Conservation (phyloP, 2,888 invertebrate genomes). For the Ceratothoa steindachneri region DNA sequence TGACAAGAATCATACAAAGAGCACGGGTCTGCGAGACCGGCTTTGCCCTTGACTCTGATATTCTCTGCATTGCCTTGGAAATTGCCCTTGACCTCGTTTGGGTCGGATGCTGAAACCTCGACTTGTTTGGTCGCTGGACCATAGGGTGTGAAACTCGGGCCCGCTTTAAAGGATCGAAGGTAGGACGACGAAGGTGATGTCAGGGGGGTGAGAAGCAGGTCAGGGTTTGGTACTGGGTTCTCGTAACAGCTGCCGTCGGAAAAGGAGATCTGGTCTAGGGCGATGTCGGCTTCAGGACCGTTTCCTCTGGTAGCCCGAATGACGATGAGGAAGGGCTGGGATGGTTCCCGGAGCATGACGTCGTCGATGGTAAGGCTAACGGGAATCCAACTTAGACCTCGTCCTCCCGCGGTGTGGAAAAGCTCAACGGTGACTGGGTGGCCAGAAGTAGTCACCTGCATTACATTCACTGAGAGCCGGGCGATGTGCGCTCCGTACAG, state of each 20-base stretch:
- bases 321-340: constrained; percentile 25
- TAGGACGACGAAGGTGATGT: constrained; percentile 16
- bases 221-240: not conserved
- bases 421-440: constrained; percentile 4
- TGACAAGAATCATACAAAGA: not conserved
- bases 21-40: not conserved
- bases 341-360: constrained; percentile 20
- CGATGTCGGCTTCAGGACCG: constrained; percentile 39
- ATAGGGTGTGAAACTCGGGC: not conserved
- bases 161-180: not conserved
- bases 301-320: constrained; percentile 29
- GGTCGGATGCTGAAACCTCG: not conserved
- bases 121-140: not conserved
- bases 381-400: constrained; percentile 37
- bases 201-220: constrained; percentile 10
- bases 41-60: not conserved
- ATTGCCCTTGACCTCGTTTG: too few species aligned
- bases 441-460: constrained; percentile 7
- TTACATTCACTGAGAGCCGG: constrained; percentile 24
- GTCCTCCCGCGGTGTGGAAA: constrained; percentile 26
- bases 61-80: not conserved
- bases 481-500: constrained; percentile 35
- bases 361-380: constrained; percentile 17
- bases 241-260: constrained; percentile 21
- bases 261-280: constrained; percentile 33